These are phyloP conservation scores for Pilophorus perplexus DNA, from an alignment of 2,888 invertebrate species.

Conservation along the genomic window DNA sequence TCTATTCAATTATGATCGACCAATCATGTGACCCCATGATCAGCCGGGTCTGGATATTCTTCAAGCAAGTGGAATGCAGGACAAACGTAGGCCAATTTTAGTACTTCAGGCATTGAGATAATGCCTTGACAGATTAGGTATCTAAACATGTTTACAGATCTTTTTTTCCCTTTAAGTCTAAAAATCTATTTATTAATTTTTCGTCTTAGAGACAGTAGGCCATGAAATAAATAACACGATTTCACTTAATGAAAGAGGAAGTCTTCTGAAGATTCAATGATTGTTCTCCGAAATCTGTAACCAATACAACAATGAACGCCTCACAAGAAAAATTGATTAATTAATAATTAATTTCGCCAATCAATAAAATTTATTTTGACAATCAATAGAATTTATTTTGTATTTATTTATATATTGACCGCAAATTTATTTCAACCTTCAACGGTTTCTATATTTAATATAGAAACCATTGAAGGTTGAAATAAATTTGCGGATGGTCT, in stretches of 20 bases:
- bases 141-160: slow-evolving; percentile 7
- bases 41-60: slow-evolving; percentile 16
- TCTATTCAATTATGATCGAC: slow-evolving; percentile 19
- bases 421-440: no score
- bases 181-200: slow-evolving; percentile 25
- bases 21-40: slow-evolving; percentile 5
- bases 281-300: slow-evolving; percentile 23
- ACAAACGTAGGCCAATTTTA: slow-evolving; percentile 36
- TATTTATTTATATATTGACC: no score
- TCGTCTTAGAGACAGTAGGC: slow-evolving; percentile 37
- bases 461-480: no score
- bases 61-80: slow-evolving; percentile 39
- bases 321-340: no score
- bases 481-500: no score
- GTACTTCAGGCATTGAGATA: slow-evolving; percentile 21
- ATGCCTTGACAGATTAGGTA: no score
- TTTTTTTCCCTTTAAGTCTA: slow-evolving; percentile 9
- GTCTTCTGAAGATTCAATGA: slow-evolving; percentile 32
- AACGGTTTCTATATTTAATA: no score
- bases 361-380: no score
- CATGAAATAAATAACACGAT: slow-evolving; percentile 23
- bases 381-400: no score
- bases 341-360: no score
- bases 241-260: slow-evolving; percentile 12
- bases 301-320: neutral